Conservation (phyloP, 2,888 invertebrate genomes). For the Entomobrya multifasciata region DNA sequence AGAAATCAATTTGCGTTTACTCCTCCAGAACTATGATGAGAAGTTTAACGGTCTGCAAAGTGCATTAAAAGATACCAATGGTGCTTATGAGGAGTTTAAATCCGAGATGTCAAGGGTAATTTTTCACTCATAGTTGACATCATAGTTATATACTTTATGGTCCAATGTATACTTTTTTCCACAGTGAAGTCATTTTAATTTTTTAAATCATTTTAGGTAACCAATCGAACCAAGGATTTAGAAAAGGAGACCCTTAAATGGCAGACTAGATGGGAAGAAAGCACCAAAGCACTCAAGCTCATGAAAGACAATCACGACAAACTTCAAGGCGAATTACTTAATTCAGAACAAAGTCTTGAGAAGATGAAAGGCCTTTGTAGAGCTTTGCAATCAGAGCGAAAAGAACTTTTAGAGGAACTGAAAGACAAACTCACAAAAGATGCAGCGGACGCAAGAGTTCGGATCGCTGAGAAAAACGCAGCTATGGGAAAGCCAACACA, state of each 20-base stretch:
- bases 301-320: constrained; percentile 77
- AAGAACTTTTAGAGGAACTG: constrained; percentile 75
- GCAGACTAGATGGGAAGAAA: constrained; percentile 79
- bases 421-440: constrained; percentile 21
- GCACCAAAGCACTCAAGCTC: constrained; percentile 68
- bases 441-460: neutral
- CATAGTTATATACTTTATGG: too few species aligned
- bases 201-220: constrained; percentile 71
- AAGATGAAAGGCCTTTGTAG: constrained; percentile 79
- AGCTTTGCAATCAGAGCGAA: constrained; percentile 77
- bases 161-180: too few species aligned
- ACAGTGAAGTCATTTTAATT: neutral
- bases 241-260: constrained; percentile 78
- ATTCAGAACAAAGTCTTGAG: constrained; percentile 76
- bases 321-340: constrained; percentile 75
- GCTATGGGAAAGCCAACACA: neutral
- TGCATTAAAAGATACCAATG: constrained; percentile 78
- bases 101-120: constrained; percentile 78
- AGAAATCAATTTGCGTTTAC: constrained; percentile 74
- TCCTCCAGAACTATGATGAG: constrained; percentile 78
- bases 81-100: constrained; percentile 78
- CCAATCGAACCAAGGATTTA: constrained; percentile 77
- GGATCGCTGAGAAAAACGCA: neutral
- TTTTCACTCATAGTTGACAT: too few species aligned
- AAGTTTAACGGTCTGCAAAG: constrained; percentile 79